Conservation (phyloP, 2,888 invertebrate genomes). For the Paralinhomoeus sp. region DNA sequence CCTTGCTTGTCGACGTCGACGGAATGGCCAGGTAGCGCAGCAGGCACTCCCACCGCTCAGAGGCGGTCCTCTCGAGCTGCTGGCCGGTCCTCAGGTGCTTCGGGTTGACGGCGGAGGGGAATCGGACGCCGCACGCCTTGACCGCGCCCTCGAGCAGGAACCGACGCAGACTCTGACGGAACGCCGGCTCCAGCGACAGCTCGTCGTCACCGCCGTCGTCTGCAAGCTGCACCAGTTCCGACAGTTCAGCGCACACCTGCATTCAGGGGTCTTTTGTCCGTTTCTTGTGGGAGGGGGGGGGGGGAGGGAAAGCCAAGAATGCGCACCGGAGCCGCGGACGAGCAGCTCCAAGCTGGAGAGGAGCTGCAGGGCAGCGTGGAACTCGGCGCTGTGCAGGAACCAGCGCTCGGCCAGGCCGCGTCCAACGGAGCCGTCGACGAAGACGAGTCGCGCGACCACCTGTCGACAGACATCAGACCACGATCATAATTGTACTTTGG, state of each 20-base stretch:
- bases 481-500: too few relatives aligned
- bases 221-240: not conserved
- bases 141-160: not conserved
- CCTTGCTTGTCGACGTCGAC: not conserved
- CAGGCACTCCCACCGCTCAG: slow-evolving; percentile 32
- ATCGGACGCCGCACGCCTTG: not conserved
- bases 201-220: not conserved
- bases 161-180: too few relatives aligned
- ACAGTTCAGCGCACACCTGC: too few relatives aligned
- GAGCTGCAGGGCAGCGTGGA: too few relatives aligned
- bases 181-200: too few relatives aligned
- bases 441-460: not conserved
- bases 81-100: not conserved
- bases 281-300: too few relatives aligned
- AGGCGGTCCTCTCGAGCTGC: slow-evolving; percentile 25
- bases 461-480: not conserved
- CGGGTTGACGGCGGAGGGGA: not conserved
- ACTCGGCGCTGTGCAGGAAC: too few relatives aligned
- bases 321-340: too few relatives aligned
- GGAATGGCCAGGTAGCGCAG: slow-evolving; percentile 9
- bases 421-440: not conserved
- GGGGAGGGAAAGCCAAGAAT: too few relatives aligned
- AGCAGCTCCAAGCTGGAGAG: too few relatives aligned
- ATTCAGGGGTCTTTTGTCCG: too few relatives aligned
- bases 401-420: not conserved